These are phyloP conservation scores for Diarsia brunnea DNA, from an alignment of 2,888 invertebrate genomes.

Conservation along the genomic window DNA sequence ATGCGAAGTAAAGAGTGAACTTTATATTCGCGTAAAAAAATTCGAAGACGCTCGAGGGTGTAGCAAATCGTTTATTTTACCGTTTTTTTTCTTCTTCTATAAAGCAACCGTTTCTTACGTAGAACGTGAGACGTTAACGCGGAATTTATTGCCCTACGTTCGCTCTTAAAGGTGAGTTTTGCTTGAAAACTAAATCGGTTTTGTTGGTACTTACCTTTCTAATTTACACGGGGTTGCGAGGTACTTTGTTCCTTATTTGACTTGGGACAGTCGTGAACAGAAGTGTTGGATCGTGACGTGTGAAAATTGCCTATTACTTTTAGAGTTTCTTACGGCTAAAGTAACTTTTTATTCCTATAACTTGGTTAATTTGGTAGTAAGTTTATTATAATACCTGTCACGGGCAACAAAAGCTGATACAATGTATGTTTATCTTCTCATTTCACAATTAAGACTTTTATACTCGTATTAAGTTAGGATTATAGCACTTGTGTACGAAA, in stretches of 20 bases:
- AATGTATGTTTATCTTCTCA: slow-evolving; percentile 3
- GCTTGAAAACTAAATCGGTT: slow-evolving; percentile 66
- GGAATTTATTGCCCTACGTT: slow-evolving; percentile 67
- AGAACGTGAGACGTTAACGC: slow-evolving; percentile 69
- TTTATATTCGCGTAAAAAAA: slow-evolving; percentile 80
- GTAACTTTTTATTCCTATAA: slow-evolving; percentile 18
- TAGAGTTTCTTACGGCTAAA: slow-evolving; percentile 26
- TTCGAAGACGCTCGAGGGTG: slow-evolving; percentile 76
- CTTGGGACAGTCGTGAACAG: slow-evolving; percentile 58
- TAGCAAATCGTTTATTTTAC: slow-evolving; percentile 75
- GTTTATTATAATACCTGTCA: slow-evolving; percentile 8
- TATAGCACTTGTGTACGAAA: slow-evolving; percentile 28
- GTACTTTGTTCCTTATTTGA: slow-evolving; percentile 68
- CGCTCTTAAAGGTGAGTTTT: slow-evolving; percentile 68
- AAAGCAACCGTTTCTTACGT: slow-evolving; percentile 68
- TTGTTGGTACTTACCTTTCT: slow-evolving; percentile 67
- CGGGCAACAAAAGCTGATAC: not conserved
- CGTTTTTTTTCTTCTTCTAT: slow-evolving; percentile 63
- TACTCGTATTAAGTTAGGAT: slow-evolving; percentile 7
- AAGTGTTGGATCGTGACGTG: slow-evolving; percentile 58
- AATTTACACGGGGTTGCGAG: slow-evolving; percentile 64
- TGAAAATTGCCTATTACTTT: slow-evolving; percentile 60
- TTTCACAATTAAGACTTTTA: slow-evolving; percentile 12
- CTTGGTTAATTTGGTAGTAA: slow-evolving; percentile 19
- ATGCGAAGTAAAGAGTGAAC: slow-evolving; percentile 74